A percentile compares a stretch with the other conserved stretches of the same genome.
Conservation (phyloP, 2,797 vertebrate species). For the Meriones psammophilus region DNA sequence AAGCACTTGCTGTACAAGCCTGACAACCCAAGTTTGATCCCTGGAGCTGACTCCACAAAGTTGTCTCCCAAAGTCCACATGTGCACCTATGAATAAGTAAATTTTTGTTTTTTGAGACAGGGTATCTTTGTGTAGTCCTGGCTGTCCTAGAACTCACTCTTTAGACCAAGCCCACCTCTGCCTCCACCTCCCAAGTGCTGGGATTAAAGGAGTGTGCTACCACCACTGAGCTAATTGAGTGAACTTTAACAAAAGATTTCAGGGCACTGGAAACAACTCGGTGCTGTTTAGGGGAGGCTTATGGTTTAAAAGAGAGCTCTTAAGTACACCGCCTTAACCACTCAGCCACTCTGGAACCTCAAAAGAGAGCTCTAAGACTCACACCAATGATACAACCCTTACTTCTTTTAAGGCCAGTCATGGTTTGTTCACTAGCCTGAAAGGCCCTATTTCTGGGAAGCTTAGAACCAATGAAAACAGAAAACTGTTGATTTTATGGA, state of each 20-base stretch:
- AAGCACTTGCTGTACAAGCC: neutral
- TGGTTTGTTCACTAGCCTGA: neutral
- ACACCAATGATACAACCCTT: neutral
- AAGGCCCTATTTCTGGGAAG: conserved; percentile 45
- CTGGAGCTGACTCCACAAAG: neutral
- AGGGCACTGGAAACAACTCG: neutral
- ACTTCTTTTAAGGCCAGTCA: conserved; percentile 3
- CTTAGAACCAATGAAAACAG: conserved; percentile 53
- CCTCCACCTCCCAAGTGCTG: neutral
- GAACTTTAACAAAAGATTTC: neutral
- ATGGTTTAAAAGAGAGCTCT: neutral
- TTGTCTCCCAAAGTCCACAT: neutral
- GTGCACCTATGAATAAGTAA: neutral
- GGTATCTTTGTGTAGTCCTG: neutral
- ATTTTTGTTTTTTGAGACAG: neutral
- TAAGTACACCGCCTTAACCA: too few species aligned
- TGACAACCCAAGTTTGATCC: neutral
- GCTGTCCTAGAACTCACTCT: neutral
- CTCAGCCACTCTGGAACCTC: too few species aligned
- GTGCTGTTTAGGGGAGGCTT: neutral
- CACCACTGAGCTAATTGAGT: neutral
- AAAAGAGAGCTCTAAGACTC: neutral
- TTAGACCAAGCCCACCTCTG: neutral
- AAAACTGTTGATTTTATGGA: conserved; percentile 9
- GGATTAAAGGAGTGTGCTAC: neutral